These are phyloP conservation scores for Apistogramma diplotaenia DNA, from an alignment of 2,113 vertebrate species.

Conservation along the genomic window DNA sequence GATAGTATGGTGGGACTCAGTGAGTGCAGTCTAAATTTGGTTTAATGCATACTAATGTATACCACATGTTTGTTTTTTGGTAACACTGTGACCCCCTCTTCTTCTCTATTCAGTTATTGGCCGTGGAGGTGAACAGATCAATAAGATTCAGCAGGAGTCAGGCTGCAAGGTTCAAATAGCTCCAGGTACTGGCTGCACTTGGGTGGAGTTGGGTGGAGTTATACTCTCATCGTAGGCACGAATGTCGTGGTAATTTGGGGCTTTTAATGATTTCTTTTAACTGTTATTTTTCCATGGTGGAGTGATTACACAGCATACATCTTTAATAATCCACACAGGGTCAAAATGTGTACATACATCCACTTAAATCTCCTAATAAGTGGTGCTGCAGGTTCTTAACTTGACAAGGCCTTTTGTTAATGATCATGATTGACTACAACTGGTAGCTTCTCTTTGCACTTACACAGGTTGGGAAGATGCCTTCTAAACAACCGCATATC, in stretches of 20 bases:
- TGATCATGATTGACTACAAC: too few relatives aligned
- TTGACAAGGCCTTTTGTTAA: too few relatives aligned
- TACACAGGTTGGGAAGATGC: neutral
- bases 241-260: neutral
- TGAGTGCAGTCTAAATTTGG: constrained; percentile 11
- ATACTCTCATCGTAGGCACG: neutral
- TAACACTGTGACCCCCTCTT: neutral
- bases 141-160: constrained; percentile 94
- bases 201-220: neutral
- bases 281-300: neutral
- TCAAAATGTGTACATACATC: neutral
- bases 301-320: neutral
- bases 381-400: too few relatives aligned
- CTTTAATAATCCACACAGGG: neutral
- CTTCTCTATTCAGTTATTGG: constrained; percentile 80
- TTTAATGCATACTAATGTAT: neutral
- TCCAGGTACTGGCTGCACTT: constrained; percentile 2
- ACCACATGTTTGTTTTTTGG: neutral
- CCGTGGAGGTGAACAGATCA: constrained; percentile 92
- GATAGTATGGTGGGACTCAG: constrained; percentile 56
- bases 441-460: neutral
- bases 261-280: neutral
- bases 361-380: neutral
- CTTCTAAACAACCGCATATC: neutral
- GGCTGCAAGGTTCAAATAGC: constrained; percentile 96